These are phyloP conservation scores for Tanypteryx hageni DNA, from an alignment of 2,888 invertebrate genomes.

Conservation along the genomic window DNA sequence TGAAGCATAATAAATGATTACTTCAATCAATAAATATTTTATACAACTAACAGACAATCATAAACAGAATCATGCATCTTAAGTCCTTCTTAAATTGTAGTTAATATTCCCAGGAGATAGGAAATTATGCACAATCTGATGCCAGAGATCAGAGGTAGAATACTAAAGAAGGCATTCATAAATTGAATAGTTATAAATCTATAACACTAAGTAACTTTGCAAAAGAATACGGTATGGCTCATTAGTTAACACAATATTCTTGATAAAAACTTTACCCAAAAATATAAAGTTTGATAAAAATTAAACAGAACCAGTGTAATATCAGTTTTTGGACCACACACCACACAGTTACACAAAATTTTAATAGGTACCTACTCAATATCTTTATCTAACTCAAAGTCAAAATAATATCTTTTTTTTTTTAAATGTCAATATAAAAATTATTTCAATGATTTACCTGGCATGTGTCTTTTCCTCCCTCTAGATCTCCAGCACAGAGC, in stretches of 20 bases:
- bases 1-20: not conserved
- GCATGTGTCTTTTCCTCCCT: slow-evolving; percentile 76
- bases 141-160: no score
- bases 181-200: no score
- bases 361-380: not conserved
- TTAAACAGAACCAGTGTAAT: not conserved
- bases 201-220: no score
- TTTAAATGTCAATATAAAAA: no score
- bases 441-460: slow-evolving; percentile 70
- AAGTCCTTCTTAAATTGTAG: not conserved
- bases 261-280: not conserved
- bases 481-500: slow-evolving; percentile 75
- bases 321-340: no score
- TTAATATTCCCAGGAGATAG: not conserved
- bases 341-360: not conserved
- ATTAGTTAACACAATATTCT: no score
- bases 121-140: not conserved
- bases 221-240: no score
- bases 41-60: not conserved
- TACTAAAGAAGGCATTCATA: no score
- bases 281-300: not conserved
- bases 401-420: not conserved
- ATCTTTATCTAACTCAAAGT: not conserved
- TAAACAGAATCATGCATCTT: not conserved
- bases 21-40: not conserved